A percentile compares a stretch with the other conserved stretches of the same genome.
Conservation (phyloP, 2,113 vertebrate species). For the Pseudolaguvia tuberculata region DNA sequence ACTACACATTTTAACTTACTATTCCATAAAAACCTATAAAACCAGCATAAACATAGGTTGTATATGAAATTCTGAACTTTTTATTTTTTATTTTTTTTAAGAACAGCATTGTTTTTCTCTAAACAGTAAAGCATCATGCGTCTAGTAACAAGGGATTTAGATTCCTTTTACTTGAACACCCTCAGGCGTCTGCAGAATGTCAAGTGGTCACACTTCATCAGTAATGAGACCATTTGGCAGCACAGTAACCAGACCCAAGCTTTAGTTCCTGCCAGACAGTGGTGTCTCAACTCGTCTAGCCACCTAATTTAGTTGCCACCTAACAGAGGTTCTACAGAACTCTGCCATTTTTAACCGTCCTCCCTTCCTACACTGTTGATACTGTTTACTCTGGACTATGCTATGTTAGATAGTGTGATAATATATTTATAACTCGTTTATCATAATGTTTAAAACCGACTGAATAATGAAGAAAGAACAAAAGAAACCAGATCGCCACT, state of each 20-base stretch:
- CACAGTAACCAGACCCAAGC: slow-evolving; percentile 34
- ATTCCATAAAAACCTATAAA: slow-evolving; percentile 3
- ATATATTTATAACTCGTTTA: neutral
- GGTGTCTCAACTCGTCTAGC: slow-evolving; percentile 20
- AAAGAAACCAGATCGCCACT: no score
- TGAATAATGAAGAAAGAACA: no score
- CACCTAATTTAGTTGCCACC: slow-evolving; percentile 13
- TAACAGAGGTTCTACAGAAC: neutral
- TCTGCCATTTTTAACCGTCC: neutral
- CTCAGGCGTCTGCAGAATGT: slow-evolving; percentile 39
- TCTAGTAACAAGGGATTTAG: slow-evolving; percentile 31
- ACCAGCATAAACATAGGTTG: neutral
- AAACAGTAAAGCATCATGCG: slow-evolving; percentile 20
- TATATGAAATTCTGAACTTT: neutral
- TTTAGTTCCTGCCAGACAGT: slow-evolving; percentile 25
- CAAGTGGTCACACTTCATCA: slow-evolving; percentile 40
- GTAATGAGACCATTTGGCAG: slow-evolving; percentile 27
- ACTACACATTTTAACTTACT: neutral
- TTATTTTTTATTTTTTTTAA: neutral
- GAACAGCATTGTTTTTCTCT: slow-evolving; percentile 21
- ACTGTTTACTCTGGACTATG: neutral
- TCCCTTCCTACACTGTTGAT: neutral
- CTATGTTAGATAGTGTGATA: neutral
- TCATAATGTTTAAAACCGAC: no score
- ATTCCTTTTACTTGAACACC: slow-evolving; percentile 44